phyloP scores from a whole-genome alignment of 2,113 vertebrate species.

The Puntigrus tetrazona region DNA sequence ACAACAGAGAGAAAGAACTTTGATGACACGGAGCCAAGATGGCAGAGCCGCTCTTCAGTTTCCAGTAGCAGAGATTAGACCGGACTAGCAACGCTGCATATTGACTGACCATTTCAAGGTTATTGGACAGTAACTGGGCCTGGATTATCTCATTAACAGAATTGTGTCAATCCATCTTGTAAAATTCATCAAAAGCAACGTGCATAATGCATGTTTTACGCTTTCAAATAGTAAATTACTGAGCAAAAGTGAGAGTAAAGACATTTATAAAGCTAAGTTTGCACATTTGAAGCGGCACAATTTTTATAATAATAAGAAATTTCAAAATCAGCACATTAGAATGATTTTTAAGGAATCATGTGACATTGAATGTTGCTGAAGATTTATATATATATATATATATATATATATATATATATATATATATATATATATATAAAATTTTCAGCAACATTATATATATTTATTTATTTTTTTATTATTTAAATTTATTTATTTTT shows the following conservation, averaged over 20 bases:
- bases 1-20: constrained; percentile 33
- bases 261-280: neutral
- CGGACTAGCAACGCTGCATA: neutral
- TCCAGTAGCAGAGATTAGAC: neutral
- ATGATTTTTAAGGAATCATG: neutral
- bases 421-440: neutral
- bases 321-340: neutral
- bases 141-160: neutral
- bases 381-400: neutral
- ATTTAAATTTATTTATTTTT: no score
- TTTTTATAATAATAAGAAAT: neutral
- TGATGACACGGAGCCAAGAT: constrained; percentile 2
- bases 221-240: neutral
- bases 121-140: neutral
- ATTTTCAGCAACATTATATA: no score
- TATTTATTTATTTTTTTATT: no score
- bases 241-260: neutral
- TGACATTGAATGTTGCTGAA: no score
- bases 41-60: neutral
- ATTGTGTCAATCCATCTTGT: neutral
- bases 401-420: no score
- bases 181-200: neutral
- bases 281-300: neutral
- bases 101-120: neutral
- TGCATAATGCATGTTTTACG: neutral